Evolutionary conservation across 1,140 invertebrate genomes (phyloP).

Genomic region (Euwallacea fornicatus): DNA sequence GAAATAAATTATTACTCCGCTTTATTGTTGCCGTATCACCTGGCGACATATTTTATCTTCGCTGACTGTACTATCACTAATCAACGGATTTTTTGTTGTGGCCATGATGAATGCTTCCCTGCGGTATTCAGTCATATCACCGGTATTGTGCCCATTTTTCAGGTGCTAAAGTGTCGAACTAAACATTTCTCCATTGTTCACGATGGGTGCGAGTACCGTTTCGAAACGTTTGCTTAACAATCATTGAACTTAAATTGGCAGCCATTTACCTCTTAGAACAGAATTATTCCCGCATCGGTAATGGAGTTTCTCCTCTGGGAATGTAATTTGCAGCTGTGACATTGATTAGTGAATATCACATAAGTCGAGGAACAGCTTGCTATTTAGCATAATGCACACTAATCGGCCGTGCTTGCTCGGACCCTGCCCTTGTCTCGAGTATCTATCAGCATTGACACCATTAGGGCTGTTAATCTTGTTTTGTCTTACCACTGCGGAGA

Average conservation of each 20-base stretch:
- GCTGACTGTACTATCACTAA: background rate
- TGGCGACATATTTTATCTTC: conserved; percentile 8
- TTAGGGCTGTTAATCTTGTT: conserved; percentile 7
- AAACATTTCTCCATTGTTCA: no score
- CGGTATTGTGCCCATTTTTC: no score
- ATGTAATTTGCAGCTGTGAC: conserved; percentile 12
- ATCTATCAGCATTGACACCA: conserved; percentile 8
- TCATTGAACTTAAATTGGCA: background rate
- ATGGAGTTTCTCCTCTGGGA: background rate
- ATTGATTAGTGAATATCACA: conserved; percentile 14
- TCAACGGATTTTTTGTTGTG: no score
- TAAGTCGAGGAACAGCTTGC: conserved; percentile 9
- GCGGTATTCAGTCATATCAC: no score
- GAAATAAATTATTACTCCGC: conserved; percentile 19
- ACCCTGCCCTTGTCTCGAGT: conserved; percentile 9
- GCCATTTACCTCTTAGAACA: no score
- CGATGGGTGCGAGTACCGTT: no score
- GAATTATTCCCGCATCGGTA: background rate
- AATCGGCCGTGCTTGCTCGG: conserved; percentile 1
- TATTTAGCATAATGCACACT: conserved; percentile 19
- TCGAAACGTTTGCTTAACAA: no score
- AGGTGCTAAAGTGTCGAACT: no score
- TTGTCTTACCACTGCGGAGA: background rate
- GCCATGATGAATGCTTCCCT: no score
- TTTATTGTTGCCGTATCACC: conserved; percentile 18